phyloP scores from a whole-genome alignment of 2,113 vertebrate genomes.

The Murina feae region DNA sequence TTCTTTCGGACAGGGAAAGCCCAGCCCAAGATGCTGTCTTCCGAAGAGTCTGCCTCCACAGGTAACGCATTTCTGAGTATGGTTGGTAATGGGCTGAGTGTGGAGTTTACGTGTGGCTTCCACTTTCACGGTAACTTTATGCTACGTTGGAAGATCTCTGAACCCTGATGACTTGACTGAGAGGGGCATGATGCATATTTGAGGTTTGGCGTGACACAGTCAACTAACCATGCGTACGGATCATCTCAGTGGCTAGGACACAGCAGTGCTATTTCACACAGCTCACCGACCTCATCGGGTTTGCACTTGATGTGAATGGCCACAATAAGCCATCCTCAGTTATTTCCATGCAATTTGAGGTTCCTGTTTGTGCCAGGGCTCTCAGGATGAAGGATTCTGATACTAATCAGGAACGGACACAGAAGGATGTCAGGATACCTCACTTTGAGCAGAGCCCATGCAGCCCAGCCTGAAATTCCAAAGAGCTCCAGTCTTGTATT shows the following conservation, averaged over 20 bases:
- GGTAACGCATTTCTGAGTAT: neutral
- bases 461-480: neutral
- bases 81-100: accelerated
- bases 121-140: neutral
- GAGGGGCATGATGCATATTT: neutral
- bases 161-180: neutral
- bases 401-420: neutral
- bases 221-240: neutral
- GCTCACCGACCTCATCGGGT: neutral
- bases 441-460: neutral
- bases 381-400: constrained; percentile 18
- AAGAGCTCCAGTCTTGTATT: neutral
- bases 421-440: neutral
- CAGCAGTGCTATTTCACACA: neutral
- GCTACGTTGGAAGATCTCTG: neutral
- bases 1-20: neutral
- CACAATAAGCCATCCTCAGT: neutral
- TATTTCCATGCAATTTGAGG: constrained; percentile 43
- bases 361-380: neutral
- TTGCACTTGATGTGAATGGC: neutral
- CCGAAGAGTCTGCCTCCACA: neutral
- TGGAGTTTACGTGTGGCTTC: neutral
- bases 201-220: neutral
- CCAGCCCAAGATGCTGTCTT: neutral
- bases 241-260: neutral